Percentiles rank a stretch among this genome's conserved stretches.
These are phyloP conservation scores for Dinoponera quadriceps DNA, from an alignment of 1,140 invertebrate genomes.

Conservation along the genomic window DNA sequence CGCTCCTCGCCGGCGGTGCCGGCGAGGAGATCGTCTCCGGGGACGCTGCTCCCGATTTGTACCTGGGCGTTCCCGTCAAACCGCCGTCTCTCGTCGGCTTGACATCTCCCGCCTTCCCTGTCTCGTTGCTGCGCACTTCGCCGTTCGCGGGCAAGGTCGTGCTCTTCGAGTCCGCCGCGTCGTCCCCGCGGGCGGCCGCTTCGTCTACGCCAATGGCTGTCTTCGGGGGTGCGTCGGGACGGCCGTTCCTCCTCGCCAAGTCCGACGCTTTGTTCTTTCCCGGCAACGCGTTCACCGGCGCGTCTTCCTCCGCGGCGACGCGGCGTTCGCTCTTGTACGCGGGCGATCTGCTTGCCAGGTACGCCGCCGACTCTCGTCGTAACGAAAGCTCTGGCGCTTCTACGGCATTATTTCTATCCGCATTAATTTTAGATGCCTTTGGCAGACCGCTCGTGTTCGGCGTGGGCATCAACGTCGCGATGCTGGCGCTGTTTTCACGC, in stretches of 20 bases:
- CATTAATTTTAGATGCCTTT: conserved; percentile 77
- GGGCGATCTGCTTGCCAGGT: conserved; percentile 53
- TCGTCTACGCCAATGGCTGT: not conserved
- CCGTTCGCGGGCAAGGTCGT: conserved; percentile 44
- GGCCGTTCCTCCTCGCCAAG: conserved; percentile 45
- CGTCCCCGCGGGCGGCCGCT: not conserved
- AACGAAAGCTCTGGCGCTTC: conserved; percentile 71
- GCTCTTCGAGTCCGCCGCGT: conserved; percentile 1
- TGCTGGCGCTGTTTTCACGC: conserved; percentile 56
- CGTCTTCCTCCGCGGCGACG: not conserved
- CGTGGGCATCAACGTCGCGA: conserved; percentile 20
- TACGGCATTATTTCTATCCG: conserved; percentile 76
- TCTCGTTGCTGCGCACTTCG: conserved; percentile 16
- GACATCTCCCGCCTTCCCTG: not conserved
- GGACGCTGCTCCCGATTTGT: not conserved
- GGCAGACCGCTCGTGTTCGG: conserved; percentile 63
- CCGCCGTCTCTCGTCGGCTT: not conserved
- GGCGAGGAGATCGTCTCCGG: not conserved
- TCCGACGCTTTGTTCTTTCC: conserved; percentile 62
- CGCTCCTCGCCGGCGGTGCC: not conserved
- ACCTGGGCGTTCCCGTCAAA: not conserved
- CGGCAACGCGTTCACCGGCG: conserved; percentile 19
- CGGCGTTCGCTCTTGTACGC: not conserved
- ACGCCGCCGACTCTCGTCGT: conserved; percentile 57
- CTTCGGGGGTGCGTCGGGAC: not conserved